Base-by-base conservation (phyloP, 2,113 vertebrate species). In the Myiopsitta monachus region DNA sequence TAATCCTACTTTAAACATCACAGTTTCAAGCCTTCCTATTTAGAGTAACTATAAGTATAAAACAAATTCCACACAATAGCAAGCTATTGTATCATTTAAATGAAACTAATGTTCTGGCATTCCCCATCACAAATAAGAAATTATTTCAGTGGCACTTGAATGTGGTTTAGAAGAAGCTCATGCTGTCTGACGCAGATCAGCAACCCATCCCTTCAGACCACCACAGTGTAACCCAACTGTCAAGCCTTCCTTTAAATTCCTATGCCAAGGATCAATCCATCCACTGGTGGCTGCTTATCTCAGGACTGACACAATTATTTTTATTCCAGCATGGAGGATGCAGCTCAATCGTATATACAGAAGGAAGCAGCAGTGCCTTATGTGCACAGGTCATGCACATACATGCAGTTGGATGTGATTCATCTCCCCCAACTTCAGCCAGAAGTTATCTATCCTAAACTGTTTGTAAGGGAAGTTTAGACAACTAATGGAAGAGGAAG, bases 21-120 rank as follows among this genome's bases (percentile, higher is more conserved):
- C 78, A 83, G 88, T 88, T 97, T 82, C 51, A 94, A 96, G 52
- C n/a, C 67, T 92, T 38, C 43, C 80, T 95, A 87, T 64, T 94
- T 26, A 93, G 80, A 23, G 44, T 62, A 95, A 76, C 43, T 87
- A 87, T 75, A 47, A 95, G 28, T 81, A 72, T 87, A 81, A 92
- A 74, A 90, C 90, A 96, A 95, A 81, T 73, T 75, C 14, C 78
- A 95, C 72, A 90, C 33, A 52, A 9, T 36, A 94, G 61, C 46
- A 82, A 62, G 87, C 78, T 94, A 54, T 18, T 43, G 49, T 43
- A 41, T 84, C 55, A 70, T 41, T 93, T 72, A 63, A 80, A 62
- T 13, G 33, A 85, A 95, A 92, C 16, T 66, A 84, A 49, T 24
- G 12, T 14, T 57, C 70, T 51, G 49, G 31, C 62, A 90, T 72